Conservation (phyloP, 2,888 invertebrate genomes). For the Synanthedon vespiformis region DNA sequence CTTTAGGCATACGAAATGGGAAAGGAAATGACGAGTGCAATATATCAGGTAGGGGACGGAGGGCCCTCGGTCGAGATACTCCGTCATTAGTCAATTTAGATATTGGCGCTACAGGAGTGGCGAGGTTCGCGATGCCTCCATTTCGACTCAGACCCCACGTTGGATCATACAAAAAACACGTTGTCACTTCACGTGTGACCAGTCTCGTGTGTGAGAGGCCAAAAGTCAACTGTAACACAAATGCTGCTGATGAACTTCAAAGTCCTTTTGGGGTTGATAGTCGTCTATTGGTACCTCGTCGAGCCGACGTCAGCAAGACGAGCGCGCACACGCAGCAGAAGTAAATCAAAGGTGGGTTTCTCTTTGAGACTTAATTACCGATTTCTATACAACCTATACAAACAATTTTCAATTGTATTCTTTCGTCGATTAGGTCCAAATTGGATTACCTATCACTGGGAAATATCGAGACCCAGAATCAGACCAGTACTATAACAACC, state of each 20-base stretch:
- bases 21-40: conserved; percentile 48
- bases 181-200: neutral
- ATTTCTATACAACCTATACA: neutral
- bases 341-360: conserved; percentile 77
- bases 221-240: conserved; percentile 8
- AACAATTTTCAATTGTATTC: neutral
- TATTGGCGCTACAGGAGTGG: conserved; percentile 43
- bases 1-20: conserved; percentile 29
- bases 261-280: conserved; percentile 23
- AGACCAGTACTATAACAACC: conserved; percentile 91
- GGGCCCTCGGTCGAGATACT: conserved; percentile 51
- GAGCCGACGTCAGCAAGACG: conserved; percentile 68
- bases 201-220: no score
- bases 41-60: conserved; percentile 51
- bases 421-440: conserved; percentile 73
- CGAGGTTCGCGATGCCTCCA: conserved; percentile 19
- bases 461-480: conserved; percentile 92
- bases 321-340: conserved; percentile 77
- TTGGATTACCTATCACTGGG: conserved; percentile 88
- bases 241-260: conserved; percentile 35
- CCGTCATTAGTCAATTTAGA: conserved; percentile 61
- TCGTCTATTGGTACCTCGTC: conserved; percentile 29
- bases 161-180: conserved; percentile 20
- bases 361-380: neutral
- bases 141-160: conserved; percentile 28